Conservation (phyloP, 2,797 vertebrate species). For the Miopithecus talapoin region DNA sequence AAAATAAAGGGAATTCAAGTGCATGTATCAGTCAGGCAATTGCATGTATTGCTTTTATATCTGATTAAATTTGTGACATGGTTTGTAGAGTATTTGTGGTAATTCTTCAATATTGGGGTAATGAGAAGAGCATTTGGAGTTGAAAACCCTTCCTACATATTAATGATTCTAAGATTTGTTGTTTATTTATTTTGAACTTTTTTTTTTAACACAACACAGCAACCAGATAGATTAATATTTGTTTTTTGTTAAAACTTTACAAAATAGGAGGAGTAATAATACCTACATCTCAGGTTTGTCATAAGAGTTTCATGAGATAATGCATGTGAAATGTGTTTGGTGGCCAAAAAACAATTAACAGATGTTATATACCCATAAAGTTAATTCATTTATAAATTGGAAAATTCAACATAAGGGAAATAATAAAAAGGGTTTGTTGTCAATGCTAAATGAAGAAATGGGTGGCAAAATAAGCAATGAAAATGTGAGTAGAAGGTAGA, state of each 20-base stretch:
- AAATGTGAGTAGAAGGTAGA: neutral
- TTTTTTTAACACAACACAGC: neutral
- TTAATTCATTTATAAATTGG: neutral
- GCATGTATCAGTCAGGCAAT: neutral
- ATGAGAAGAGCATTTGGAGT: neutral
- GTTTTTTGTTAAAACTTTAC: neutral
- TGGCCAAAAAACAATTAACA: neutral
- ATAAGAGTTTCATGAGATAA: neutral
- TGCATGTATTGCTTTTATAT: neutral
- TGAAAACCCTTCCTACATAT: neutral
- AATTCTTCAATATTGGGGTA: neutral
- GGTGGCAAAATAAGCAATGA: neutral
- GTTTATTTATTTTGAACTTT: neutral
- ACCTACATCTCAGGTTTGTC: neutral
- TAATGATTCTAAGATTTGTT: neutral
- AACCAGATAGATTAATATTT: neutral
- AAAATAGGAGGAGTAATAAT: neutral
- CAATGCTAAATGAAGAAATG: neutral
- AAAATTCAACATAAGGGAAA: neutral
- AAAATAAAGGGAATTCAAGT: neutral
- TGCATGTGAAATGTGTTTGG: neutral
- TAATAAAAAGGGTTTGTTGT: neutral
- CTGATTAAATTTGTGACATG: neutral
- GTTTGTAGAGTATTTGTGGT: neutral
- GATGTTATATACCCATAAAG: neutral